These are phyloP conservation scores for Gobionotothen gibberifrons DNA, from an alignment of 2,797 vertebrate species.

Conservation along the genomic window DNA sequence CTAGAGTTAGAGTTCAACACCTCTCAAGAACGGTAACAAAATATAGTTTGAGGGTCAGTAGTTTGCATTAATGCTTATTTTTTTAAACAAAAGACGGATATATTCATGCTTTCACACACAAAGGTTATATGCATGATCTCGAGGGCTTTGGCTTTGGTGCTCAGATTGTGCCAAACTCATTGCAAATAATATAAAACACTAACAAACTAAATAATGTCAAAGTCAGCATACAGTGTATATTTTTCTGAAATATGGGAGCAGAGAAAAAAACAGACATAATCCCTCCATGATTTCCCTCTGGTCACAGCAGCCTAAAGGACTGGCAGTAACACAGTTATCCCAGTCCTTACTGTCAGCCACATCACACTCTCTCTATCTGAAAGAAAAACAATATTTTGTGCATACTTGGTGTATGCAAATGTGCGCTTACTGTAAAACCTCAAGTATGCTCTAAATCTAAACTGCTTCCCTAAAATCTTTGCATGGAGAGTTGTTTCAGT, in stretches of 20 bases:
- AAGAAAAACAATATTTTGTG: conserved; percentile 61
- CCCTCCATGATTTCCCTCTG: conserved; percentile 35
- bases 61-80: neutral
- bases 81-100: neutral
- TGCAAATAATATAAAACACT: neutral
- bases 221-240: conserved; percentile 25
- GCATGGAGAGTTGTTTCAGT: conserved; percentile 4
- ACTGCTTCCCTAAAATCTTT: conserved; percentile 38
- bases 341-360: conserved; percentile 30
- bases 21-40: no score
- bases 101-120: neutral
- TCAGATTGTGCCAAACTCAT: neutral
- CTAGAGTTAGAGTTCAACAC: no score
- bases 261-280: conserved; percentile 48
- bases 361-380: conserved; percentile 30
- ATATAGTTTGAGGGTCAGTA: no score
- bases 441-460: conserved; percentile 67
- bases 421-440: conserved; percentile 72
- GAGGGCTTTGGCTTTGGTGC: neutral
- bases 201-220: conserved; percentile 9
- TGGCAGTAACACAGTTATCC: conserved; percentile 15
- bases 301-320: conserved; percentile 30
- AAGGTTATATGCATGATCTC: neutral
- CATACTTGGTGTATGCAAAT: conserved; percentile 65
- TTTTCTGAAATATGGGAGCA: conserved; percentile 19